Base-by-base conservation (phyloP, 2,888 invertebrate species). In the Eubasilissa splendida region DNA sequence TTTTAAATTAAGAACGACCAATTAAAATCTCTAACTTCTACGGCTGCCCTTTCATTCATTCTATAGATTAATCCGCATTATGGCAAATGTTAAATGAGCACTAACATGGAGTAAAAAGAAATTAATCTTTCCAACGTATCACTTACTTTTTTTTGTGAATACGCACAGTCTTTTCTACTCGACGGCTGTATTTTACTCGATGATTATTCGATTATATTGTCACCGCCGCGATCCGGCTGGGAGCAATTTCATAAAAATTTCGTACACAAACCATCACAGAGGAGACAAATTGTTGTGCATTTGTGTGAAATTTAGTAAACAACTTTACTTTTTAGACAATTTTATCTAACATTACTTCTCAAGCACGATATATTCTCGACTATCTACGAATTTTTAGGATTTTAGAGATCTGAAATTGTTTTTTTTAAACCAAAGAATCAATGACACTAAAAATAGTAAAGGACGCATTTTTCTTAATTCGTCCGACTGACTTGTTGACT, bases 1-100 rank as follows among this genome's bases (percentile, higher is more conserved):
- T 59, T 56, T 74, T 74, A 50, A 42, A 74, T 74, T 74, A 14
- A 74, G 42, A 58, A 74, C 74, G 42, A 59, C 74, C 74, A 59
- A 74, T 59, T 74, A 59, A 59, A 50, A 58, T 63, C 63, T 63
- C 63, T 33, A 12, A 42, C 63, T 63, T 33, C 33, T 63, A 63
- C 11, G 33, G 33, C 60, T 63, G 60, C 42, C 63, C 63, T 63
- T 63, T 63, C 63, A 63, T 63, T 31, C 63, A 63, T 12, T 63
- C 33, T 33, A 10, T 63, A 63, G 63, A 33, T 33, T 33, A 63
- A 33, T 63, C 33, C 33, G n/a, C 63, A 63, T 33, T 33, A 11
- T 11, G n/a, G 12, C 63, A 63, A 63, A 63, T 33, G 12, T 12
- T 1, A 33, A 63, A 12, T 12, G 12, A 63, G 4, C 31, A 11